Evolutionary conservation across 1,140 invertebrate species (phyloP).

Genomic region (Diabrotica virgifera): DNA sequence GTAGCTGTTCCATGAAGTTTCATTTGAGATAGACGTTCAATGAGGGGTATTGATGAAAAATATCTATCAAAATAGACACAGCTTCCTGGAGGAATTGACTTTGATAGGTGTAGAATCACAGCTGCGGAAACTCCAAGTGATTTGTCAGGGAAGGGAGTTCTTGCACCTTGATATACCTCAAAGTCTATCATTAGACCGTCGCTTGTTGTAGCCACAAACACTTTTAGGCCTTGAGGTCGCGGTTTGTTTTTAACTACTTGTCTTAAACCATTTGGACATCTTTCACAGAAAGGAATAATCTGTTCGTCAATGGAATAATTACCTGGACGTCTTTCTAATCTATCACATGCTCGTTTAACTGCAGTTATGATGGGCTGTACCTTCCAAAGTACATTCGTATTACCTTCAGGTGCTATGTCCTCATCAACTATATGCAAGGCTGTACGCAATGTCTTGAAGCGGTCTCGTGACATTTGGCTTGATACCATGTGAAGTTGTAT

Average conservation of each 20-base stretch:
- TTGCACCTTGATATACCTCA: conserved; percentile 29
- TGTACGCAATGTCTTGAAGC: no score
- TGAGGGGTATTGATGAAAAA: conserved; percentile 26
- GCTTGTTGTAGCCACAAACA: conserved; percentile 29
- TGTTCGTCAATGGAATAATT: conserved; percentile 40
- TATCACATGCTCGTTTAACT: no score
- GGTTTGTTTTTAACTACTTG: conserved; percentile 34
- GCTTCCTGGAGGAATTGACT: conserved; percentile 31
- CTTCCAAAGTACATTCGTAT: no score
- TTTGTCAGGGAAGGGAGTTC: conserved; percentile 19
- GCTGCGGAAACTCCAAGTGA: conserved; percentile 24
- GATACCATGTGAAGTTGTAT: no score
- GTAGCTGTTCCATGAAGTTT: conserved; percentile 20
- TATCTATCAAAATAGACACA: conserved; percentile 37
- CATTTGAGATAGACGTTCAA: conserved; percentile 16
- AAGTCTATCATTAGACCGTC: conserved; percentile 31
- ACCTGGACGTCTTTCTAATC: no score
- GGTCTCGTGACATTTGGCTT: no score
- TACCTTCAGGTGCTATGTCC: no score
- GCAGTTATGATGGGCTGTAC: no score
- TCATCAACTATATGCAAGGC: no score
- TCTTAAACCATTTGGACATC: conserved; percentile 26
- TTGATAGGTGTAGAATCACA: conserved; percentile 25
- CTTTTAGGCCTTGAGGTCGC: conserved; percentile 34
- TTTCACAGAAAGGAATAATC: conserved; percentile 35